Evolutionary conservation across 2,113 vertebrate species (phyloP), one percentile per base, ranked within the genome.

Genomic region (Scortum barcoo): DNA sequence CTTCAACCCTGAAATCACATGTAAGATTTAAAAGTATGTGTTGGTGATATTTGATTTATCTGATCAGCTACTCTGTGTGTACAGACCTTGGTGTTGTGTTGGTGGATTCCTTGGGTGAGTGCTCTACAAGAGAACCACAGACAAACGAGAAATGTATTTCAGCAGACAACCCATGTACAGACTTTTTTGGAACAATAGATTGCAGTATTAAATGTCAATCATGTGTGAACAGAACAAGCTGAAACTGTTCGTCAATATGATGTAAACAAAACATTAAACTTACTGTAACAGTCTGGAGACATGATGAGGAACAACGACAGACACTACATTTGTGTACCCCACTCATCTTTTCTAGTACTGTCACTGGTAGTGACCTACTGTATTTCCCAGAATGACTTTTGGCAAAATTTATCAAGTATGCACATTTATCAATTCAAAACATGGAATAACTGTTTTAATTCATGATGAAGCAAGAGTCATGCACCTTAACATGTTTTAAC

Each of bases 1-100:
- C n/a, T 44, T 50, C 38, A 36, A 58, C 53, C 33, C 81, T 88
- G 61, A 69, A 86, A 80, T 48, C 36, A 56, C 12, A 80, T 26
- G 54, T 17, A 5, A 12, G 2, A 60, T 71, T 51, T 7, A 42
- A 36, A 58, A 53, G 5, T 40, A n/a, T 53, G 6, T 65, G 10
- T 20, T n/a, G n/a, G 26, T 7, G 1, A 10, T 17, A 46, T 44
- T 48, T 67, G 3, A 46, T 20, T 24, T 46, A 12, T 77, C 9
- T 16, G 3, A 60, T 36, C 7, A 42, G 36, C 17, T 20, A 0
- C 14, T 53, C 5, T 17, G 38, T 40, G 11, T 66, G 28, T 40
- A 67, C 78, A 54, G 17, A 85, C 87, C 80, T 69, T 42, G 16
- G 36, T 51, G 33, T 28, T 40, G 14, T 7, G 14, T 20, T 56